Base-by-base conservation (phyloP, 2,113 vertebrate genomes). In the Callionymus lyra region DNA sequence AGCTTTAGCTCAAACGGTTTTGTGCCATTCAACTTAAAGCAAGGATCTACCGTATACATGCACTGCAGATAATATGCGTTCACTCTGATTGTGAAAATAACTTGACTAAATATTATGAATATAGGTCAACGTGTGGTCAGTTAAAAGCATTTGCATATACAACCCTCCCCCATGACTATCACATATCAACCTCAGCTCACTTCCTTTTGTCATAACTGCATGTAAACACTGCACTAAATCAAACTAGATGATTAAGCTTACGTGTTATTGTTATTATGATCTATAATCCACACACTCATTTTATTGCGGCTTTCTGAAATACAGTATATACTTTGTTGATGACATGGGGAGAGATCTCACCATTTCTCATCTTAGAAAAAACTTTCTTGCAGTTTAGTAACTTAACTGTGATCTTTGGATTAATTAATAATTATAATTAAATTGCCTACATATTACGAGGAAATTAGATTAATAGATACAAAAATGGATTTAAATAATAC, bases 81-180 rank as follows among this genome's bases (percentile, higher is more conserved):
- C 21, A 27, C 34, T 14, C 34, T 19, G n/a, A 31, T 47, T 45
- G 41, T 53, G 19, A 6, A 27, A 18, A 53, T 31, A 31, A 19
- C 34, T n/a, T 10, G n/a, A 41, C 14, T 41, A 10, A 21, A 61
- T 46, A 32, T 13, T 6, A 14, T n/a, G n/a, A 16, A 61, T 65
- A 18, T 61, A 54, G 61, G 57, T 54, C 57, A 56, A 17, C 42
- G 19, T 18, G 14, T 44, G 10, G 32, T 38, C 32, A 33, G 16
- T 9, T 57, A 27, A 54, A 6, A 49, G 37, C 16, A 21, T 57
- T 50, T 55, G 27, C 16, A 34, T 36, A 6, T 21, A n/a, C 11
- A 40, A 19, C 16, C 44, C 17, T 19, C 8, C 37, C 41, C 19
- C 21, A 40, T 2, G 4, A 34, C 33, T 11, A 11, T 2, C 33